Evolutionary conservation across 2,113 vertebrate genomes (phyloP).

Genomic region (Oxyura jamaicensis): DNA sequence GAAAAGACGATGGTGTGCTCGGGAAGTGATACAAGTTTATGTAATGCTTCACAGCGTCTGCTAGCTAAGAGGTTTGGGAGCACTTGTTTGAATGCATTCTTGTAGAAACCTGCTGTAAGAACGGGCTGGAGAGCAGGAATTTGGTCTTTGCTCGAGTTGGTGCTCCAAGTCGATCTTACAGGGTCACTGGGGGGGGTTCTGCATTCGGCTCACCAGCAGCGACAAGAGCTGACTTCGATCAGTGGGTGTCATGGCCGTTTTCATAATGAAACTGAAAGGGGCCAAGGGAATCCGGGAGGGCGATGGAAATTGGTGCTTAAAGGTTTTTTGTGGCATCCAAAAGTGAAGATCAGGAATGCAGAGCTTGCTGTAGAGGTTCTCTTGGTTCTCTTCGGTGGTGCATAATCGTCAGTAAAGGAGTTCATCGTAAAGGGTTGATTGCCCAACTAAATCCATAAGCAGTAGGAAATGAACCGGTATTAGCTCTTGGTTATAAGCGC

Average conservation of each 20-base stretch:
- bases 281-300: background rate
- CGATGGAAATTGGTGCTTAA: background rate
- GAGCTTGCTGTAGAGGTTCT: background rate
- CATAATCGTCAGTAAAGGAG: background rate
- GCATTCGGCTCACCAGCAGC: background rate
- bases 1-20: background rate
- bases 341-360: background rate
- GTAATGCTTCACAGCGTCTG: background rate
- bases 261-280: background rate
- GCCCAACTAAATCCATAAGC: background rate
- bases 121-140: background rate
- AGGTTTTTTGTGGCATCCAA: background rate
- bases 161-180: background rate
- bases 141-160: background rate
- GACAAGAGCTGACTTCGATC: background rate
- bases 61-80: rapidly evolving
- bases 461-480: background rate
- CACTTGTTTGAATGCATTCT: background rate
- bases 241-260: background rate
- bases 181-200: background rate
- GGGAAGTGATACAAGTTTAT: background rate
- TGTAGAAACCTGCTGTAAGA: background rate
- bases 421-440: background rate
- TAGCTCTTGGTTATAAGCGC: background rate
- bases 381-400: background rate